Base-by-base conservation (phyloP, 2,113 vertebrate species). In the Thamnophis sirtalis region DNA sequence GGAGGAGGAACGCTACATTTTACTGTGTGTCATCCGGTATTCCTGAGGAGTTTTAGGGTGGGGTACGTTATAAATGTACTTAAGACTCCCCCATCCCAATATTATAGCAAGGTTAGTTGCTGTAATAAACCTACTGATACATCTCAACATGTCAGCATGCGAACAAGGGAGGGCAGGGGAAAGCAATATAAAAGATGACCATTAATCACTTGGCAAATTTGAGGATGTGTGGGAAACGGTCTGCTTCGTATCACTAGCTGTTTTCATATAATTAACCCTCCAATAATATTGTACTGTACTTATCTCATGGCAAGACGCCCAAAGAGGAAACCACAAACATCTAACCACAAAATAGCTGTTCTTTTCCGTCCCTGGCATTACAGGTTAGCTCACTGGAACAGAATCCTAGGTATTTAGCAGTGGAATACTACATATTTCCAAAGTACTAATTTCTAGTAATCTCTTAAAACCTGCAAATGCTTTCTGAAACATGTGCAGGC, bases 401-500 rank as follows among this genome's bases (percentile, higher is more conserved):
- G 94, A 96, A 97, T 96, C 95, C 24, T 88, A 96, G 97, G 91
- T 90, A 97, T 96, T 96, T 95, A 86, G 24, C 94, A 96, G 95
- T 86, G 84, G 43, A 95, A 94, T 97, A 96, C 94, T 96, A 95
- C 5, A 93, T 68, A 91, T 92, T 90, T 93, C 73, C 17, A 54
- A 56, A 58, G 55, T n/a, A 90, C 91, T 91, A 93, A 94, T 91
- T 19, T 53, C 0, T 86, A 94, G 86, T 55, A 87, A 80, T 54
- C 58, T 53, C 58, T 53, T 58, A 68, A 68, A 38, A 87, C 22
- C 22, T 53, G 19, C 49, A 53, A 68, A 68, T 80, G 3, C n/a
- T 33, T 94, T 89, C 91, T 26, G 89, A 55, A 55, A 93, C 50
- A 73, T 28, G 48, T 73, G 13, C 43, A 89, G 84, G 89, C 24